phyloP scores from a whole-genome alignment of 2,113 vertebrate genomes.

The Lonchura striata region DNA sequence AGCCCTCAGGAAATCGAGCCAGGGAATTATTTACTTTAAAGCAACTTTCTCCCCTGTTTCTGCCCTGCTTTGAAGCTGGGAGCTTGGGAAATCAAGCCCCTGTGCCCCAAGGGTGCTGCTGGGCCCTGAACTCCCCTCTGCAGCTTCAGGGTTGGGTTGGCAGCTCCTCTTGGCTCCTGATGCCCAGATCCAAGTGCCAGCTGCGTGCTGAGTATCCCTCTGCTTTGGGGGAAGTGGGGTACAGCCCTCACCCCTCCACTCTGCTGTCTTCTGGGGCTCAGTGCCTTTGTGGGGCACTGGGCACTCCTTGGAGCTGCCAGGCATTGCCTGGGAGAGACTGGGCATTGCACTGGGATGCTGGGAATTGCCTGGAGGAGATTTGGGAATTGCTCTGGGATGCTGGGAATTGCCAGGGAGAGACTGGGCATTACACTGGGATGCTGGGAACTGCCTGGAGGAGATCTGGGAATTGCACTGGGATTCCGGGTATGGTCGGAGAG shows the following conservation, averaged over 20 bases:
- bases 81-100: neutral
- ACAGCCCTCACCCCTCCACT: neutral
- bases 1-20: fast-evolving
- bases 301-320: fast-evolving
- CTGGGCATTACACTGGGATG: neutral
- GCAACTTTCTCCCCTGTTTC: neutral
- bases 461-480: neutral
- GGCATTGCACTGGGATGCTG: neutral
- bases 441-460: neutral
- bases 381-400: neutral
- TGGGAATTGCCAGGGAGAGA: fast-evolving
- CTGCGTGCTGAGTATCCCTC: fast-evolving
- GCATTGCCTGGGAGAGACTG: neutral
- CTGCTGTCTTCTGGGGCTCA: neutral
- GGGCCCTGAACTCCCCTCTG: no score
- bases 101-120: neutral
- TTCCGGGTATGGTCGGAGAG: neutral
- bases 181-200: neutral
- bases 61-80: neutral
- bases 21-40: neutral
- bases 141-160: neutral
- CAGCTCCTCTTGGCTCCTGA: neutral
- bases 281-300: fast-evolving
- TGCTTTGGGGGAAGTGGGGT: neutral
- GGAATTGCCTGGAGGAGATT: neutral